A percentile compares a stretch with the other conserved stretches of the same genome.
Evolutionary conservation across 1,140 invertebrate species (phyloP).

Genomic region (Nasonia vitripennis): DNA sequence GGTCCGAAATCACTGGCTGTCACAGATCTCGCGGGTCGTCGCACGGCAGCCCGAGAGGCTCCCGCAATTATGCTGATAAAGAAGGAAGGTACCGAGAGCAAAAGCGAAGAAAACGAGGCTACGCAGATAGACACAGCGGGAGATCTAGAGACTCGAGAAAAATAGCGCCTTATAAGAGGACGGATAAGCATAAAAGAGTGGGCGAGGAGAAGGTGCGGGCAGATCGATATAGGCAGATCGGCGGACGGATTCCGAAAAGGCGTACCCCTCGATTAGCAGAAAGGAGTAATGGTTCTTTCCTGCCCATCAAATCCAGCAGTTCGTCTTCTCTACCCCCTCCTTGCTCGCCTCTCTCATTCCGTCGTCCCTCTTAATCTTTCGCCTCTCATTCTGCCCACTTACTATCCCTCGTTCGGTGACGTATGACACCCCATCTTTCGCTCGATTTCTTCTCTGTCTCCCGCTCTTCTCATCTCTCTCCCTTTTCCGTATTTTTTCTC

Average conservation of each 20-base stretch:
- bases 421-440: background rate
- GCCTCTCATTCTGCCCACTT: background rate
- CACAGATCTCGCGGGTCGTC: background rate
- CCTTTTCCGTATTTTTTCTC: background rate
- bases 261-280: slow-evolving; percentile 40
- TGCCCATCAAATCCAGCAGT: slow-evolving; percentile 57
- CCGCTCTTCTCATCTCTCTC: background rate
- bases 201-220: background rate
- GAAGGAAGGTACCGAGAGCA: no score
- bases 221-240: slow-evolving; percentile 5
- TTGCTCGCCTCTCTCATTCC: background rate
- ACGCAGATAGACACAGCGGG: background rate
- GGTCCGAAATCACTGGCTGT: background rate
- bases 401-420: background rate
- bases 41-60: background rate
- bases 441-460: slow-evolving; percentile 12
- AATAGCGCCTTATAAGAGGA: background rate
- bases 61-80: background rate
- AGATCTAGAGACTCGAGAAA: slow-evolving; percentile 14
- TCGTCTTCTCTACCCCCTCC: background rate
- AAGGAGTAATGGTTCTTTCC: slow-evolving; percentile 52
- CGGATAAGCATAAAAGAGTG: slow-evolving; percentile 9
- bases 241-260: slow-evolving; percentile 50
- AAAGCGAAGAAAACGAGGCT: background rate
- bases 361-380: slow-evolving; percentile 15